Evolutionary conservation across 2,888 invertebrate species (phyloP).

Genomic region (Caenorhabditis becei): DNA sequence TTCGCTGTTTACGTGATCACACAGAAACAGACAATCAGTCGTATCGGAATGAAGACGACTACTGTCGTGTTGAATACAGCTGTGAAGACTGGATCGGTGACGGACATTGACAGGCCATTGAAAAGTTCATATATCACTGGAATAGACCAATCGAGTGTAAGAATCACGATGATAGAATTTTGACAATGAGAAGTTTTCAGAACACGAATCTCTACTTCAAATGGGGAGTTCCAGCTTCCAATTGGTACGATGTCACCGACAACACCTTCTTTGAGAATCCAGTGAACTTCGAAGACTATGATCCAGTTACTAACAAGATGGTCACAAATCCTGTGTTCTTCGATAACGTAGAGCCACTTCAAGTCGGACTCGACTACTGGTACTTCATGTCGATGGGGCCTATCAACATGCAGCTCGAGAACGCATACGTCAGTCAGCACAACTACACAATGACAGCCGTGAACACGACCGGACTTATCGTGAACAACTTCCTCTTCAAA

Average conservation of each 20-base stretch:
- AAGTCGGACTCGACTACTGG: conserved; percentile 9
- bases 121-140: conserved; percentile 8
- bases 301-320: background rate
- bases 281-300: background rate
- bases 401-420: conserved; percentile 1
- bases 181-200: background rate
- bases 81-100: background rate
- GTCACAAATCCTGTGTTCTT: background rate
- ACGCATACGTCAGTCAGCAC: background rate
- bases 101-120: background rate
- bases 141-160: background rate
- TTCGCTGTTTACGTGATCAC: conserved; percentile 17
- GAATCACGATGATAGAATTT: background rate
- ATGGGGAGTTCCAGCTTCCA: background rate
- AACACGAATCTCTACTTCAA: conserved; percentile 17
- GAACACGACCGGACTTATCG: conserved; percentile 3
- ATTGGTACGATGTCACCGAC: background rate
- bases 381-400: conserved; percentile 9
- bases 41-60: background rate
- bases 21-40: background rate
- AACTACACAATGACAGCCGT: conserved; percentile 3
- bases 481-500: background rate
- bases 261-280: conserved; percentile 18
- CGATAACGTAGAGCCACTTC: conserved; percentile 13
- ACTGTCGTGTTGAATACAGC: conserved; percentile 8